Base-by-base conservation (phyloP, 2,113 vertebrate species). In the Elgaria multicarinata region DNA sequence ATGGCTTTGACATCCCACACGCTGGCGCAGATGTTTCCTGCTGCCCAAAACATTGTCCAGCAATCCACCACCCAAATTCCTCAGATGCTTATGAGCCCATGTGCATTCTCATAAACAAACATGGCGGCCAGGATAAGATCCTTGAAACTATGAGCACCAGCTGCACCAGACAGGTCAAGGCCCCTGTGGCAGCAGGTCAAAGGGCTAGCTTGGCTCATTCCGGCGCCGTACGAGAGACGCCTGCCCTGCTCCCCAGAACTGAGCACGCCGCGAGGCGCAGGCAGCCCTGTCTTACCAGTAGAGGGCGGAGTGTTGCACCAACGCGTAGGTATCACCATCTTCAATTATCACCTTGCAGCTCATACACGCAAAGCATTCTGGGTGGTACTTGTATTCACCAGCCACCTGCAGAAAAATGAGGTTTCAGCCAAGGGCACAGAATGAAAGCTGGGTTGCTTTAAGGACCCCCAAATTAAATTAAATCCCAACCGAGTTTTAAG, bases 371-470 rank as follows among this genome's bases (percentile, higher is more conserved):
- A 99, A 99, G 95, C 99, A 99, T 94, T 99, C 99, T 0, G 99
- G 98, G 94, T 99, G 99, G 95, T 99, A 99, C 95, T 99, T 99
- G 97, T 98, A 99, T 88, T 99, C 98, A 31, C 98, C 98, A 0
- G 99, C 99, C 96, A 99, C 99, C 99, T 99, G 96, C 42, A 93
- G 94, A 89, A 91, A 97, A 91, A 97, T 55, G 71, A 97, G 39
- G 31, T 2, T 3, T 31, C 33, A 39, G 28, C n/a, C 50, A 42
- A n/a, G 2, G n/a, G n/a, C 31, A 12, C 33, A 24, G 42, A 84
- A 44, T 44, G 36, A 46, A 39, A 71, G 18, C 3, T 36, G 53
- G 13, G 46, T 10, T 7, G 33, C 33, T 31, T 79, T 50, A 33
- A 16, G 31, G 33, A 79, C 13, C 16, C 75, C 3, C 13, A 9